A percentile compares a stretch with the other conserved stretches of the same genome.
These are phyloP conservation scores for Alces alces DNA, from an alignment of 2,113 vertebrate species.

Conservation along the genomic window DNA sequence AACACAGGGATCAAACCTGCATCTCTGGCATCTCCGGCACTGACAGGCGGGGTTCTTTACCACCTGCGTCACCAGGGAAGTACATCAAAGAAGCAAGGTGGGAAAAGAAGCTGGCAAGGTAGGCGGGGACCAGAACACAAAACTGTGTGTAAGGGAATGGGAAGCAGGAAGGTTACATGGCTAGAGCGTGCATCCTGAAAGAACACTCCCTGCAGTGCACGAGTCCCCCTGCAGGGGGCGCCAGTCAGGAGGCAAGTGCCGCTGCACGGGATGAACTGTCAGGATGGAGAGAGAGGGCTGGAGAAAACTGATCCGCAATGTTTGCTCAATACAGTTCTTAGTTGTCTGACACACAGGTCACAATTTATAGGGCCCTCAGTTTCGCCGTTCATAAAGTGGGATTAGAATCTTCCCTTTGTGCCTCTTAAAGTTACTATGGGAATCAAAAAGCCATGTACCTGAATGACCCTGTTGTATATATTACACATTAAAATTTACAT, in stretches of 20 bases:
- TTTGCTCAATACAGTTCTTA: neutral
- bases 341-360: neutral
- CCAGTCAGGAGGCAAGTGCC: neutral
- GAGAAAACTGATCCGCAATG: neutral
- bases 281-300: neutral
- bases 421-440: neutral
- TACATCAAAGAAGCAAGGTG: neutral
- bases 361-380: neutral
- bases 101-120: neutral
- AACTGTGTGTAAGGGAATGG: neutral
- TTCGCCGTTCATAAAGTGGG: neutral
- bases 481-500: neutral
- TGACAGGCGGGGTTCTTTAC: neutral
- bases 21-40: neutral
- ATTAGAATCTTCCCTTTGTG: neutral
- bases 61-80: neutral
- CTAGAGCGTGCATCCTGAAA: fast-evolving
- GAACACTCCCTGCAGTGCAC: neutral
- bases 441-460: neutral
- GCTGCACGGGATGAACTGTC: too few species aligned
- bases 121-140: neutral
- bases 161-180: neutral
- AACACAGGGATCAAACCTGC: neutral
- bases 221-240: neutral
- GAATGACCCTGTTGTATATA: neutral